These are phyloP conservation scores for Chymomyza procnemis DNA, from an alignment of 2,888 invertebrate genomes.

Conservation along the genomic window DNA sequence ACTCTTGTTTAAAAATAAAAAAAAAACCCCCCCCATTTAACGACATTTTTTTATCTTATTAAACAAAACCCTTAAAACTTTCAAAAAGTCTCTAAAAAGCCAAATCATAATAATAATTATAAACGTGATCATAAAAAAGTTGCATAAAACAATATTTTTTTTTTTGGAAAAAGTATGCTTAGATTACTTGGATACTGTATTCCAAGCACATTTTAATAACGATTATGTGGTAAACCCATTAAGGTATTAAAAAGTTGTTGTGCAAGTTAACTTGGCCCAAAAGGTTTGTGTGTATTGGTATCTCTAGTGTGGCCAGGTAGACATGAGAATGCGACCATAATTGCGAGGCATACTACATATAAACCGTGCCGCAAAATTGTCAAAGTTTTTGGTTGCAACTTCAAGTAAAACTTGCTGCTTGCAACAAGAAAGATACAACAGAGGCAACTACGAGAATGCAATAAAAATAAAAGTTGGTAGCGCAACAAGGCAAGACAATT, in stretches of 20 bases:
- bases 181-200: not conserved
- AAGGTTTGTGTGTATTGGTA: not conserved
- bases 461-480: constrained; percentile 57
- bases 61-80: not conserved
- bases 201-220: not conserved
- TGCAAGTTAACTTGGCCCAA: not conserved
- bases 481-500: constrained; percentile 64
- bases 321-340: not conserved
- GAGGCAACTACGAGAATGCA: constrained; percentile 55
- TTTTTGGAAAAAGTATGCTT: not conserved
- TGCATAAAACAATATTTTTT: not conserved
- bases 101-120: not conserved
- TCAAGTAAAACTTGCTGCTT: not conserved
- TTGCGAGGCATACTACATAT: not conserved
- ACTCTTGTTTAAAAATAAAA: not conserved
- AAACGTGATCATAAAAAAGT: not conserved
- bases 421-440: constrained; percentile 19
- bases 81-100: not conserved
- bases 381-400: not conserved
- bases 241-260: not conserved
- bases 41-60: not conserved
- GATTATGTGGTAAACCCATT: not conserved
- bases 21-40: not conserved
- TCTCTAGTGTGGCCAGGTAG: not conserved
- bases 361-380: not conserved